Evolutionary conservation across 1,140 invertebrate species (phyloP).

Genomic region (Harlomillsia oculata): DNA sequence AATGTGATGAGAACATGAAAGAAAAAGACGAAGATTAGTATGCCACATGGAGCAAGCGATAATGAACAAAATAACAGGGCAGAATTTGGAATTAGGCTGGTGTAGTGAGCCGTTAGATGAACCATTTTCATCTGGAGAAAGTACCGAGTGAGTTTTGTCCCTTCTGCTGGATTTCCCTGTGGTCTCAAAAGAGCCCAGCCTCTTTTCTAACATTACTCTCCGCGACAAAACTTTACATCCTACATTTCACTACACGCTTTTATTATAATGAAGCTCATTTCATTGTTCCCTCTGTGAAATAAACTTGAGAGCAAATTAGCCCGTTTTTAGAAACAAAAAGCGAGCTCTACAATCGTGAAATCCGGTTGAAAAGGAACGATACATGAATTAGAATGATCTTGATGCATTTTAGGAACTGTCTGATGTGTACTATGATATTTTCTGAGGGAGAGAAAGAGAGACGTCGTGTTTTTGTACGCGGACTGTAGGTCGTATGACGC

Average conservation of each 20-base stretch:
- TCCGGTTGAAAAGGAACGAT: no score
- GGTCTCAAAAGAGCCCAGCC: not conserved
- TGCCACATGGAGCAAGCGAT: constrained; percentile 31
- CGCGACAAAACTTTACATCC: not conserved
- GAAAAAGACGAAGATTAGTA: constrained; percentile 29
- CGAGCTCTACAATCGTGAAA: no score
- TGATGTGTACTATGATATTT: no score
- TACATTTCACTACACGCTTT: not conserved
- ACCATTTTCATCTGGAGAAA: constrained; percentile 27
- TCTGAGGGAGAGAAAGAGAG: no score
- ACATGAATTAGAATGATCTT: no score
- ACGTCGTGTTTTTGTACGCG: no score
- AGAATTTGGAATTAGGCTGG: constrained; percentile 29
- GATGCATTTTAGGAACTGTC: no score
- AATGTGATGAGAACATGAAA: constrained; percentile 8
- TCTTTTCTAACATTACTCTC: constrained; percentile 1
- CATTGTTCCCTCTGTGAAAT: no score
- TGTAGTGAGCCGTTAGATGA: constrained; percentile 20
- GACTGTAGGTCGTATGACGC: no score
- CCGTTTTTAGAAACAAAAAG: no score
- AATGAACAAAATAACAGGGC: constrained; percentile 31
- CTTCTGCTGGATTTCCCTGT: not conserved
- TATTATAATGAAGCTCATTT: no score
- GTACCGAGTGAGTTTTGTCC: not conserved
- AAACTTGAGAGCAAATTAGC: no score